Conservation (phyloP, 1,140 invertebrate species). For the Diabrotica undecimpunctata region DNA sequence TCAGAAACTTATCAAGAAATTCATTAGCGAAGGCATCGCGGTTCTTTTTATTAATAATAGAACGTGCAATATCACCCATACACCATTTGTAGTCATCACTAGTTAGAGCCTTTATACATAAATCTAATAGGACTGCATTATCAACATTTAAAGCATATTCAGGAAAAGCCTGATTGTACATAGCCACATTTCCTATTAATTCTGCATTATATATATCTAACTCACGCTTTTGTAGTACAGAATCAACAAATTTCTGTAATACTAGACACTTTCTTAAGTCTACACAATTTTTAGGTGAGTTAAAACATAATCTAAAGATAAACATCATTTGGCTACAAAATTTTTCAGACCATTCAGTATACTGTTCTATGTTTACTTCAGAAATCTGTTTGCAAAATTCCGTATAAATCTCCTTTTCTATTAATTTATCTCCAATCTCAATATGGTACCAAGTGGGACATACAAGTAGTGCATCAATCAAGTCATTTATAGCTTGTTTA, state of each 20-base stretch:
- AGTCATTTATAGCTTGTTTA: background rate
- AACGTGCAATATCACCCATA: background rate
- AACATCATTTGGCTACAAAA: background rate
- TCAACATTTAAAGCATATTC: background rate
- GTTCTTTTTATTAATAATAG: background rate
- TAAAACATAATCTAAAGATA: background rate
- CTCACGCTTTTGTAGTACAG: background rate
- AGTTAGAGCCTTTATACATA: background rate
- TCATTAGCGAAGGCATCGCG: conserved; percentile 5
- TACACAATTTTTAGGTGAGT: background rate
- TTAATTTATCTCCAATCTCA: background rate
- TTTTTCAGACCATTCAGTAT: conserved; percentile 2
- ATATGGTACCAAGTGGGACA: background rate
- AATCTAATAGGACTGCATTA: background rate
- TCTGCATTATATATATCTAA: no score
- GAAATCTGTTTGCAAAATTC: background rate
- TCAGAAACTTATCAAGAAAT: background rate
- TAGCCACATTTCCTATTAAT: background rate
- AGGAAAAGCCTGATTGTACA: conserved; percentile 8
- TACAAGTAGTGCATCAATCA: background rate
- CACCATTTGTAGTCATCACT: background rate
- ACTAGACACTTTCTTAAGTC: background rate
- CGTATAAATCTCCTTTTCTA: conserved; percentile 5
- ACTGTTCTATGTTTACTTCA: background rate
- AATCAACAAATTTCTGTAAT: no score